These are phyloP conservation scores for Cherax quadricarinatus DNA, from an alignment of 1,140 invertebrate species.

Conservation along the genomic window DNA sequence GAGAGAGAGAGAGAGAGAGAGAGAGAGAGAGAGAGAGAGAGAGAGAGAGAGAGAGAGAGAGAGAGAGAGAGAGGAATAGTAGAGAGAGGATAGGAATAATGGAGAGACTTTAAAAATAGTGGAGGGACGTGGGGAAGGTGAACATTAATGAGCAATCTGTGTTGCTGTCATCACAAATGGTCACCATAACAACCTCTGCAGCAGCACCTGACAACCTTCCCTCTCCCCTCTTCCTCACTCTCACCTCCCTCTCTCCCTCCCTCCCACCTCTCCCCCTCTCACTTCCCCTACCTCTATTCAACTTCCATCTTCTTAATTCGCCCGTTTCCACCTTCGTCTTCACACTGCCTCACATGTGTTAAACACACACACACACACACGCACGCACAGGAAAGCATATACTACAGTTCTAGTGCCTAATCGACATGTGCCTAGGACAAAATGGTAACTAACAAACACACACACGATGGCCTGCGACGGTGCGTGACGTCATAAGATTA, in stretches of 20 bases:
- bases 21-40: background rate
- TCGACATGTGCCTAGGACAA: too few relatives aligned
- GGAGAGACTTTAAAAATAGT: background rate
- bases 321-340: background rate
- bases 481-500: too few relatives aligned
- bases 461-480: too few relatives aligned
- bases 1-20: background rate
- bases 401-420: too few relatives aligned
- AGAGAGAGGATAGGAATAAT: background rate
- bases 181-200: too few relatives aligned
- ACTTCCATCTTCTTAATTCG: too few relatives aligned
- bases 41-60: constrained; percentile 2
- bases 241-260: too few relatives aligned
- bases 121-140: background rate
- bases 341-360: background rate
- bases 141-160: background rate
- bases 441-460: too few relatives aligned
- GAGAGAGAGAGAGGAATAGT: background rate
- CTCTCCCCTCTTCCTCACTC: background rate
- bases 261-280: background rate
- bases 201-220: background rate
- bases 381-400: too few relatives aligned
- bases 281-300: background rate
- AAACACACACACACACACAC: too few relatives aligned
- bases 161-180: too few relatives aligned